Evolutionary conservation across 2,888 invertebrate genomes (phyloP), one percentile per base, ranked within the genome.

Genomic region (Coleophora flavipennella): DNA sequence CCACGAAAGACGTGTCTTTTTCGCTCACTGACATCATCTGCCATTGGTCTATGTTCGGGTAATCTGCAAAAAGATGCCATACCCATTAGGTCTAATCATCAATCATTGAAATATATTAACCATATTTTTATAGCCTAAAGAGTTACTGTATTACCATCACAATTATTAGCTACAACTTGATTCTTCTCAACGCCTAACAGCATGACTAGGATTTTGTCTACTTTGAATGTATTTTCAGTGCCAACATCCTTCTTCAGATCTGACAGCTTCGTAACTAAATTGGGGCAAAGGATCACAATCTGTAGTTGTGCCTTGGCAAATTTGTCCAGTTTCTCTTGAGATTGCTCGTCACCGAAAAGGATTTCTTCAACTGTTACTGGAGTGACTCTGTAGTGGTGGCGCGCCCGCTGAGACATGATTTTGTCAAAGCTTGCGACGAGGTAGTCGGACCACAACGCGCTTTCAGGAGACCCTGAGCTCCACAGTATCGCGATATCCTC

Each of bases 401-500:
- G 87, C 44, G 92, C 92, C 59, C 92, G 89, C 62, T 93, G 92
- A 46, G 91, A 90, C 79, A 92, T 92, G 53, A 93, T 92, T 76
- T 93, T 92, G 67, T 93, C 92, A 71, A 94, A 94, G 71, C 93
- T 93, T 40, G 91, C 90, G 35, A 90, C 90, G 51, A 94, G 88
- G 70, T 93, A 94, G 62, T 92, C 91, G 12, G 92, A 92, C 92
- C 94, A 93, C 38, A 93, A 73, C 14, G 88, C 88, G 45, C 94
- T 92, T 50, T 92, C 91, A 37, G 92, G 91, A 53, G 93, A 93
- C 43, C 90, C 90, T 42, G 90, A 90, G 56, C 92, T 90, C 63
- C 92, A 93, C 44, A 94, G 80, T 61, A 94, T 92, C 43, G 94
- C 86, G 49, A 94, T 93, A 67, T 94, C 94, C 74, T 93, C 93